Conservation (phyloP, 2,888 invertebrate species). For the Melanostoma scalare region DNA sequence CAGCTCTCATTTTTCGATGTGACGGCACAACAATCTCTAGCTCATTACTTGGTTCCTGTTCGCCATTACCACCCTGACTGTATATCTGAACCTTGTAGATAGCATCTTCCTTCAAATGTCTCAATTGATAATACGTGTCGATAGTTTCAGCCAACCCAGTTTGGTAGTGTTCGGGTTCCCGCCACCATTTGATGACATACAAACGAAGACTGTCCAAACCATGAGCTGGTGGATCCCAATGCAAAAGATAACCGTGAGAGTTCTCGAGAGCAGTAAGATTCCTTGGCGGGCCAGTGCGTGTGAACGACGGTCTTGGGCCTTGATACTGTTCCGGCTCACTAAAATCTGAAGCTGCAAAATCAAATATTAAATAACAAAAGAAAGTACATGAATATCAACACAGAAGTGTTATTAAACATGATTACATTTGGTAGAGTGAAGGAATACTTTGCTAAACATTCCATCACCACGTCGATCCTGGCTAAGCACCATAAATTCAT, state of each 20-base stretch:
- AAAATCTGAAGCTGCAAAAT: slow-evolving; percentile 33
- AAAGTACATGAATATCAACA: slow-evolving; percentile 22
- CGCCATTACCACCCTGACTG: slow-evolving; percentile 85
- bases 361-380: neutral
- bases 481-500: slow-evolving; percentile 95
- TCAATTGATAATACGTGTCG: slow-evolving; percentile 88
- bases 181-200: slow-evolving; percentile 88
- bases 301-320: slow-evolving; percentile 76
- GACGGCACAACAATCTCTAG: slow-evolving; percentile 87
- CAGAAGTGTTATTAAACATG: slow-evolving; percentile 26
- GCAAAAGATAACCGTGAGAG: slow-evolving; percentile 89
- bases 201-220: slow-evolving; percentile 84
- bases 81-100: slow-evolving; percentile 89
- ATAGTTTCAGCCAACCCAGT: slow-evolving; percentile 87
- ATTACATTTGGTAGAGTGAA: slow-evolving; percentile 87
- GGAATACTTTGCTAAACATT: slow-evolving; percentile 92
- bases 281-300: slow-evolving; percentile 85
- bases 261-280: slow-evolving; percentile 88
- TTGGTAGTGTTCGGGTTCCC: slow-evolving; percentile 86
- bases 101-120: slow-evolving; percentile 88
- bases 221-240: slow-evolving; percentile 87
- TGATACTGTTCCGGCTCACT: slow-evolving; percentile 73
- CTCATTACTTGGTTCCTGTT: slow-evolving; percentile 85
- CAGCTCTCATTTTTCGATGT: slow-evolving; percentile 87
- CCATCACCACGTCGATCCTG: slow-evolving; percentile 94